Evolutionary conservation across 2,113 vertebrate genomes (phyloP).

Genomic region (Oxygymnocypris stewartii): DNA sequence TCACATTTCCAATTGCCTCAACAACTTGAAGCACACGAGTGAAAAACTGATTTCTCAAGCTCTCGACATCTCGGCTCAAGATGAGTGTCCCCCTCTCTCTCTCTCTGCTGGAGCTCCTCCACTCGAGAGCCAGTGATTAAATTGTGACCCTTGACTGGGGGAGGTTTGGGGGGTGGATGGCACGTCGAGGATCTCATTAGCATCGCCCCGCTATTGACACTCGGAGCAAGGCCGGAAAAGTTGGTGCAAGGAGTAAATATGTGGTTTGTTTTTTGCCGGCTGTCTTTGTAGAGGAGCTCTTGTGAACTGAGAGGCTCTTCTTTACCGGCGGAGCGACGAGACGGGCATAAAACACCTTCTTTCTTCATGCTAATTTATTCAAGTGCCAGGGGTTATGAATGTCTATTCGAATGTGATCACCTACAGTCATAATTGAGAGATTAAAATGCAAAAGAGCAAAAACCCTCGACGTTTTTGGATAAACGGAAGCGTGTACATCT

Average conservation of each 20-base stretch:
- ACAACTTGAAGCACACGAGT: constrained; percentile 53
- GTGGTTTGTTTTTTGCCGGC: constrained; percentile 48
- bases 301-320: constrained; percentile 52
- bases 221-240: constrained; percentile 35
- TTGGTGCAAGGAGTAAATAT: constrained; percentile 52
- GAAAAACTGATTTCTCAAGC: constrained; percentile 58
- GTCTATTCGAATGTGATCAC: constrained; percentile 49
- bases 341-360: constrained; percentile 31
- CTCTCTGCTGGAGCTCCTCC: constrained; percentile 49
- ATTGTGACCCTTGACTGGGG: constrained; percentile 62
- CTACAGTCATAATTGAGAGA: constrained; percentile 57
- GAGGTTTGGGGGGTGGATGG: constrained; percentile 53
- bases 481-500: constrained; percentile 63
- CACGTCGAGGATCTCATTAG: constrained; percentile 52
- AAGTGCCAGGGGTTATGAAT: constrained; percentile 43
- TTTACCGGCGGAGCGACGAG: constrained; percentile 35
- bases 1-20: constrained; percentile 62
- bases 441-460: constrained; percentile 50
- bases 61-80: constrained; percentile 56
- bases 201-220: constrained; percentile 56
- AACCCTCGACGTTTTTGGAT: constrained; percentile 65
- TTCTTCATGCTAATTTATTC: constrained; percentile 52
- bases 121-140: constrained; percentile 67
- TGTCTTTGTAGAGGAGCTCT: constrained; percentile 52
- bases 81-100: constrained; percentile 47